Conservation (phyloP, 2,113 vertebrate species). For the Strigops habroptila region DNA sequence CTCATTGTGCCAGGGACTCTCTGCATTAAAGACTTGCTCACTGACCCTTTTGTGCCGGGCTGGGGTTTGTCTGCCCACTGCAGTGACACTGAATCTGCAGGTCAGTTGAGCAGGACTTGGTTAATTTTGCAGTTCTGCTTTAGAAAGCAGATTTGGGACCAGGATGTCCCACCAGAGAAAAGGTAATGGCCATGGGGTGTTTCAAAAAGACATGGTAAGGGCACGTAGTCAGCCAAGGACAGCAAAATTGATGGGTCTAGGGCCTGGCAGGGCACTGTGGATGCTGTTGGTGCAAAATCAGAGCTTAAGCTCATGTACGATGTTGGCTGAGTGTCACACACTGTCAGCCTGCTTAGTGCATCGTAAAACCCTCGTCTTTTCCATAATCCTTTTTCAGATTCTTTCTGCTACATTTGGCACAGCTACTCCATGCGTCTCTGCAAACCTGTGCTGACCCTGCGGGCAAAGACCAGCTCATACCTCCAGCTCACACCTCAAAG, state of each 20-base stretch:
- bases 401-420: neutral
- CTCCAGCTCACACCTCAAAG: too few species aligned
- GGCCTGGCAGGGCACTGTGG: neutral
- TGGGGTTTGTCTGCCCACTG: neutral
- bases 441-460: rapidly evolving
- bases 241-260: neutral
- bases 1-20: neutral
- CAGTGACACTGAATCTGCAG: neutral
- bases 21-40: neutral
- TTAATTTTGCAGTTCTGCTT: neutral
- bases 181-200: neutral
- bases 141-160: neutral
- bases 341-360: neutral
- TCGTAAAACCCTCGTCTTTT: rapidly evolving
- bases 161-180: neutral
- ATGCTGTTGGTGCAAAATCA: neutral
- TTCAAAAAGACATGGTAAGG: neutral
- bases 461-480: rapidly evolving
- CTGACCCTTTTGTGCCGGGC: neutral
- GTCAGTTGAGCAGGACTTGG: neutral
- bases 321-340: rapidly evolving
- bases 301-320: neutral
- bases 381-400: neutral
- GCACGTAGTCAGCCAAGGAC: rapidly evolving
- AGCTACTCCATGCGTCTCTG: rapidly evolving